phyloP scores from a whole-genome alignment of 1,140 invertebrate genomes.

The Condylostylus longicornis region DNA sequence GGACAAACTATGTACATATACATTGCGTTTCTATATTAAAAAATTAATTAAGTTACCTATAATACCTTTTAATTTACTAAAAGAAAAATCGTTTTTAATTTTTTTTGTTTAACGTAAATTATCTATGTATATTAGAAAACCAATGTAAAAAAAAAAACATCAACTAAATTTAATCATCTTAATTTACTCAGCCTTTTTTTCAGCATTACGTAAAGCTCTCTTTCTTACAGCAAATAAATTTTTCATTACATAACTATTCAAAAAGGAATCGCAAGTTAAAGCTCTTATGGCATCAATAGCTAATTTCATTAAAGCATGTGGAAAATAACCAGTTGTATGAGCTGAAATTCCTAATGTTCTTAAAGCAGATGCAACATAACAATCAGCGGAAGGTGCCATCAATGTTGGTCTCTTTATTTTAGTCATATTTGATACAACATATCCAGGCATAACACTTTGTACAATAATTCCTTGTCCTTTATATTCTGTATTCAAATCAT shows the following conservation, averaged over 20 bases:
- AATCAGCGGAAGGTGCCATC: conserved; percentile 61
- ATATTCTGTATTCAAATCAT: conserved; percentile 67
- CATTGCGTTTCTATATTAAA: too few species aligned
- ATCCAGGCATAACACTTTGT: conserved; percentile 74
- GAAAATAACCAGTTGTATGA: conserved; percentile 62
- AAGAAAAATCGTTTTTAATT: too few species aligned
- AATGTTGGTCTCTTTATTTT: conserved; percentile 64
- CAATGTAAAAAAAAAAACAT: too few species aligned
- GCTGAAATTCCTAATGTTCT: conserved; percentile 58
- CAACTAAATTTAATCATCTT: too few species aligned
- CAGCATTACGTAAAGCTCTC: conserved; percentile 17
- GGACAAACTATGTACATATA: too few species aligned
- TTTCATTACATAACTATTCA: conserved; percentile 20
- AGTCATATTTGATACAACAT: conserved; percentile 87
- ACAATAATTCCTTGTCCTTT: conserved; percentile 58
- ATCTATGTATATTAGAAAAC: too few species aligned
- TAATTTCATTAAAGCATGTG: conserved; percentile 50
- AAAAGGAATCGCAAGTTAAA: conserved; percentile 20
- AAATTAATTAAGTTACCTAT: too few species aligned
- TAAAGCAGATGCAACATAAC: conserved; percentile 62
- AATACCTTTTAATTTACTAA: too few species aligned
- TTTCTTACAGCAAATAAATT: conserved; percentile 20
- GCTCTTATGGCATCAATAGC: conserved; percentile 17
- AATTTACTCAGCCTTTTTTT: too few species aligned
- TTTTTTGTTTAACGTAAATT: too few species aligned